phyloP scores from a whole-genome alignment of 2,113 vertebrate species.

The Saimiri boliviensis region DNA sequence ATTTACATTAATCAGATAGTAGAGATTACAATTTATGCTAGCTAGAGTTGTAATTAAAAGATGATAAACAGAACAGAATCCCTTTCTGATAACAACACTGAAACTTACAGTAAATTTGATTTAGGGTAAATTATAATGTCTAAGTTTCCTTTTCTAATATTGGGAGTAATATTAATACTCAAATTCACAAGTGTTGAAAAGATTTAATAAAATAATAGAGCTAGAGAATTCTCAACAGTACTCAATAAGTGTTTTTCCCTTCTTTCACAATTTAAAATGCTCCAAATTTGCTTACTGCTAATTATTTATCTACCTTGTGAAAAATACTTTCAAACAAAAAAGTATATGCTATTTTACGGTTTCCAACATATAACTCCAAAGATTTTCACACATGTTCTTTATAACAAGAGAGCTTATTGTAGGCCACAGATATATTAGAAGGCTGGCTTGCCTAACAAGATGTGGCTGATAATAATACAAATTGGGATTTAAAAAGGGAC shows the following conservation, averaged over 20 bases:
- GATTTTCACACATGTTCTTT: neutral
- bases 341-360: neutral
- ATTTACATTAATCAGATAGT: neutral
- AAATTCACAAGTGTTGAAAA: neutral
- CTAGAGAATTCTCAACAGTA: neutral
- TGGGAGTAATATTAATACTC: neutral
- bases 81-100: neutral
- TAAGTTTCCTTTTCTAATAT: neutral
- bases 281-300: neutral
- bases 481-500: neutral
- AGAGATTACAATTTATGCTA: neutral
- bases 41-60: neutral
- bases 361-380: neutral
- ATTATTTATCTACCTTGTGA: neutral
- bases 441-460: neutral
- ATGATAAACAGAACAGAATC: neutral
- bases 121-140: neutral
- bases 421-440: neutral
- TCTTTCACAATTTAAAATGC: slow-evolving; percentile 7
- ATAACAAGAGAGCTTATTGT: neutral
- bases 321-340: neutral
- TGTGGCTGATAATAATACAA: neutral
- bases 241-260: neutral
- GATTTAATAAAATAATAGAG: neutral
- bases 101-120: slow-evolving; percentile 16